Evolutionary conservation across 2,888 invertebrate species (phyloP).

Genomic region (Galeopsomyia nigrocyanea): DNA sequence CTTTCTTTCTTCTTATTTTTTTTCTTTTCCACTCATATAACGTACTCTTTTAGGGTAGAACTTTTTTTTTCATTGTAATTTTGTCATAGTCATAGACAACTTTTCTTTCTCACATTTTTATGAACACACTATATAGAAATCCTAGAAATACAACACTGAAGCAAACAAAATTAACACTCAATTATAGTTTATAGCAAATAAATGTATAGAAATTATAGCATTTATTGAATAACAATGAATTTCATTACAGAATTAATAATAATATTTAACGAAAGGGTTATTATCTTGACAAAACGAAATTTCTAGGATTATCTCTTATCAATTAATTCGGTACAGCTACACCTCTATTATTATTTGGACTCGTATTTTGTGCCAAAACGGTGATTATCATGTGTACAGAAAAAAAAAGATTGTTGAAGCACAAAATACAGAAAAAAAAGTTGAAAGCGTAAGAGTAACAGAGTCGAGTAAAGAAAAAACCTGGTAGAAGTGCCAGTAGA

Average conservation of each 20-base stretch:
- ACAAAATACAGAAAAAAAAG: constrained; percentile 16
- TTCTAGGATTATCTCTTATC: constrained; percentile 25
- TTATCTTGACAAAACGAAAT: constrained; percentile 9
- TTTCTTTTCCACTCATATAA: not conserved
- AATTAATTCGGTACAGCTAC: not conserved
- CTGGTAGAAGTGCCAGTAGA: constrained; percentile 43
- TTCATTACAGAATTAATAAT: not conserved
- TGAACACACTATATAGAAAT: constrained; percentile 21
- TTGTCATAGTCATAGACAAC: too few relatives aligned
- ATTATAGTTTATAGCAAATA: not conserved
- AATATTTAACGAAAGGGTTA: not conserved
- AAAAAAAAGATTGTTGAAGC: constrained; percentile 2
- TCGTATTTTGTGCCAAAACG: constrained; percentile 25
- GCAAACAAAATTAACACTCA: not conserved
- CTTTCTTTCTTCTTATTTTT: constrained; percentile 6
- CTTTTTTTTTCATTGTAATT: too few relatives aligned
- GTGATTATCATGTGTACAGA: not conserved
- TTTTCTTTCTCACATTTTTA: too few relatives aligned
- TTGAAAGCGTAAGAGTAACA: constrained; percentile 17
- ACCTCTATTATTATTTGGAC: not conserved
- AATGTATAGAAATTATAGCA: too few relatives aligned
- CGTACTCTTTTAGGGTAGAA: not conserved
- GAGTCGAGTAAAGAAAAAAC: constrained; percentile 17
- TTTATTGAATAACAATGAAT: not conserved
- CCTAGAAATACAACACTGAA: constrained; percentile 26